Conservation (phyloP, 2,888 invertebrate species). For the Cheilosia soror region DNA sequence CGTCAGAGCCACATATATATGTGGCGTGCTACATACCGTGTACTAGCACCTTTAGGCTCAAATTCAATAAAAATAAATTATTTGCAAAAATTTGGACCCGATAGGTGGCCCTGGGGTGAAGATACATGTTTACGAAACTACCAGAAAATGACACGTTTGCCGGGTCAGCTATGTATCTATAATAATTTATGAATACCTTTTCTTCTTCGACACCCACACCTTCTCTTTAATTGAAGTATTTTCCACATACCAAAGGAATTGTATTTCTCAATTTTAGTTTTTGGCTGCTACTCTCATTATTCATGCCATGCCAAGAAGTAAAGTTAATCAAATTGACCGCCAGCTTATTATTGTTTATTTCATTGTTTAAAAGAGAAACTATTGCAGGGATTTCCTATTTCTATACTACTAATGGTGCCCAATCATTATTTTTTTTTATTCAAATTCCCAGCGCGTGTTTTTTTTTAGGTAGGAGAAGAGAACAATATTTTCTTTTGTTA, state of each 20-base stretch:
- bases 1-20: too few relatives aligned
- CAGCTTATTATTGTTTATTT: slow-evolving; percentile 34
- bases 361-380: slow-evolving; percentile 47
- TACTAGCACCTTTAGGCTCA: too few relatives aligned
- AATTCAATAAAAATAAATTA: too few relatives aligned
- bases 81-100: too few relatives aligned
- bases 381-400: slow-evolving; percentile 4
- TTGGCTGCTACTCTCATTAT: slow-evolving; percentile 41
- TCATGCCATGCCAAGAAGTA: slow-evolving; percentile 45
- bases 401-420: slow-evolving; percentile 33
- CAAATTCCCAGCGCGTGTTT: slow-evolving; percentile 44
- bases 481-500: slow-evolving; percentile 20
- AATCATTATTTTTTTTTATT: slow-evolving; percentile 42
- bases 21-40: too few relatives aligned
- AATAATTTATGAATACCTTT: slow-evolving; percentile 43
- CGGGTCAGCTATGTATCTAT: slow-evolving; percentile 7
- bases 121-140: too few relatives aligned
- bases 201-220: too few relatives aligned
- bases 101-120: too few relatives aligned
- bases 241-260: slow-evolving; percentile 14
- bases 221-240: slow-evolving; percentile 43
- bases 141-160: too few relatives aligned
- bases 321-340: slow-evolving; percentile 56
- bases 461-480: slow-evolving; percentile 9
- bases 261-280: slow-evolving; percentile 40